Base-by-base conservation (phyloP, 2,888 invertebrate species). In the Lobophora halterata region DNA sequence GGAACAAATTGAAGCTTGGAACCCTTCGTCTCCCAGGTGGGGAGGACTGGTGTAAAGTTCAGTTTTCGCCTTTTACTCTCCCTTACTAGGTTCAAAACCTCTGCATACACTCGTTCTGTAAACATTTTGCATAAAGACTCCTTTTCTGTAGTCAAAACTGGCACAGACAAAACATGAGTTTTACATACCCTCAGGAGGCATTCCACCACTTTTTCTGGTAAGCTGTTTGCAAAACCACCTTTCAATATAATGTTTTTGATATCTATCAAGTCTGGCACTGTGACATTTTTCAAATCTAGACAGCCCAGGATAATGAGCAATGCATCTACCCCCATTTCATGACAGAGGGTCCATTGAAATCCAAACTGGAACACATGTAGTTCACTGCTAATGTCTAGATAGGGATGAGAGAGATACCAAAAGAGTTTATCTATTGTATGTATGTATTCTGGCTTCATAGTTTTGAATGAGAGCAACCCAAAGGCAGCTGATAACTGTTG, bases 381-480 rank as follows among this genome's bases (percentile, higher is more conserved):
- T 55, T 87, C 87, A 49, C 46, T 67, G 1, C 60, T 51, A 1
- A 61, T 43, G 42, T 79, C 62, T 40, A 86, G 62, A 48, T 75
- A 71, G 26, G 81, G 73, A 42, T 86, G 81, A 9, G 85, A 83
- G 5, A 87, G 60, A 38, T 85, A 86, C 85, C 86, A 87, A 19
- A 67, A 72, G 0, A 87, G 53, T 46, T 62, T 75, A 2, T 68
- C 49, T 14, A 86, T 57, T 19, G 71, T 55, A 10, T 71, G 65
- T 25, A 85, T 64, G 38, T 58, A 59, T 31, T 72, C 60, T 4
- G 72, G 63, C 30, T 69, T 70, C 79, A 83, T 79, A 3, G 38
- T 33, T 33, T 73, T 68, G 37, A 86, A 85, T 5, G 74, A 61
- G 3, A 77, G 55, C 3, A 87, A 55, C 0, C 81, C 83, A 51